A percentile compares a stretch with the other conserved stretches of the same genome.
Conservation (phyloP, 2,113 vertebrate genomes). For the Climacteris rufus region DNA sequence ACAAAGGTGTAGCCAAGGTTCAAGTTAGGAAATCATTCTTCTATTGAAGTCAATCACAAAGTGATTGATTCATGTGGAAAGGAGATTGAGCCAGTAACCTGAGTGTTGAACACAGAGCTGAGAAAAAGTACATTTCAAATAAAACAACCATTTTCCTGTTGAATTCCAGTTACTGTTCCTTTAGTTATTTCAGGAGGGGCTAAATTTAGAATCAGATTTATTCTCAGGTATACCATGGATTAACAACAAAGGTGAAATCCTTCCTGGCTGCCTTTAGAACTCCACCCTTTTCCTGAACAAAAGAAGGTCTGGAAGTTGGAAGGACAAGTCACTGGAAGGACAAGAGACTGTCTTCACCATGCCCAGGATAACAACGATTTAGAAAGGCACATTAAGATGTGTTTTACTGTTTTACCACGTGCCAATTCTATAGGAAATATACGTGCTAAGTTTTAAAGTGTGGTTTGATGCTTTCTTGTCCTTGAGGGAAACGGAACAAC, state of each 20-base stretch:
- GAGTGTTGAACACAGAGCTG: neutral
- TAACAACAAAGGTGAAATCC: conserved; percentile 12
- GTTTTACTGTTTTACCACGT: neutral
- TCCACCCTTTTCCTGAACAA: neutral
- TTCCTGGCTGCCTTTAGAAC: neutral
- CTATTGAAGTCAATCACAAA: neutral
- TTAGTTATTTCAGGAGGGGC: neutral
- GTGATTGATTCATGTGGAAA: neutral
- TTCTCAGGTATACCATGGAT: conserved; percentile 34
- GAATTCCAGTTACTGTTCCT: neutral
- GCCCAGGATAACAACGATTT: neutral
- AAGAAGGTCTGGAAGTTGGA: neutral
- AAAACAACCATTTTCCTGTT: neutral
- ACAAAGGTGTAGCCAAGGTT: neutral
- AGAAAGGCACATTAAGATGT: neutral
- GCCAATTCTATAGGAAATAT: neutral
- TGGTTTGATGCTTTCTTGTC: neutral
- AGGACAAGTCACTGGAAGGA: neutral
- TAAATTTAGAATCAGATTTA: conserved; percentile 42
- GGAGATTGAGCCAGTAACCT: neutral
- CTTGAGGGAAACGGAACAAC: neutral
- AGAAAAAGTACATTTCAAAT: neutral
- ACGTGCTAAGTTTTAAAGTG: conserved; percentile 6
- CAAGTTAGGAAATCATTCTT: neutral
- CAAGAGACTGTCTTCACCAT: neutral